Evolutionary conservation across 2,888 invertebrate genomes (phyloP).

Genomic region (Tetropium fuscum): DNA sequence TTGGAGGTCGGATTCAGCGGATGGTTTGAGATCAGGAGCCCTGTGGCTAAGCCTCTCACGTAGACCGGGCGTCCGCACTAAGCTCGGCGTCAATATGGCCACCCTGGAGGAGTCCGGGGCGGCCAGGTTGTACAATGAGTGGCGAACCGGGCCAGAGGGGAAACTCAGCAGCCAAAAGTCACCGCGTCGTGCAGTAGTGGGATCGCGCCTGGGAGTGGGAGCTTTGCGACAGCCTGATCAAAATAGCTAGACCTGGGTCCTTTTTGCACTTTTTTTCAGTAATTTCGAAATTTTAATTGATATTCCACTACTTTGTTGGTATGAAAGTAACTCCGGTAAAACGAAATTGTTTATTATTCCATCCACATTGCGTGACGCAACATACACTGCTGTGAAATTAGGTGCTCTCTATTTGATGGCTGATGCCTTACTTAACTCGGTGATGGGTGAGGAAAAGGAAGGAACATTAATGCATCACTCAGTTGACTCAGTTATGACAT

Average conservation of each 20-base stretch:
- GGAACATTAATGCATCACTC: background rate
- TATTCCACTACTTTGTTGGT: background rate
- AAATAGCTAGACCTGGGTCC: conserved; percentile 80
- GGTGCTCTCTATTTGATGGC: background rate
- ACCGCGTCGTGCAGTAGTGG: conserved; percentile 99
- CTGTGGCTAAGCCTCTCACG: conserved; percentile 76
- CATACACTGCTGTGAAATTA: background rate
- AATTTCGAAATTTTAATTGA: conserved; percentile 14
- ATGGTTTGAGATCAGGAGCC: conserved; percentile 92
- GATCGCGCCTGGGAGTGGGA: conserved; percentile 97
- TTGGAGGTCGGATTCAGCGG: conserved; percentile 89
- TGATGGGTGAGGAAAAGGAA: background rate
- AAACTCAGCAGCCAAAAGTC: conserved; percentile 99
- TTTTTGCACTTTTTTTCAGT: conserved; percentile 69
- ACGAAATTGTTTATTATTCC: background rate
- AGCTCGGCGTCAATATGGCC: conserved; percentile 98
- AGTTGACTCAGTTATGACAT: too few species aligned
- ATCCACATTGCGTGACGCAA: too few species aligned
- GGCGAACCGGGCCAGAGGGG: conserved; percentile 99
- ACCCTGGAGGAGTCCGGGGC: conserved; percentile 83
- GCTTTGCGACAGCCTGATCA: conserved; percentile 88
- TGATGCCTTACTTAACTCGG: background rate
- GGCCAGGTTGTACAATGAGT: conserved; percentile 96
- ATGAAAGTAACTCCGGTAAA: background rate
- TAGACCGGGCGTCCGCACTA: conserved; percentile 96